phyloP scores from a whole-genome alignment of 2,888 invertebrate genomes.

The Yponomeuta evonymella region DNA sequence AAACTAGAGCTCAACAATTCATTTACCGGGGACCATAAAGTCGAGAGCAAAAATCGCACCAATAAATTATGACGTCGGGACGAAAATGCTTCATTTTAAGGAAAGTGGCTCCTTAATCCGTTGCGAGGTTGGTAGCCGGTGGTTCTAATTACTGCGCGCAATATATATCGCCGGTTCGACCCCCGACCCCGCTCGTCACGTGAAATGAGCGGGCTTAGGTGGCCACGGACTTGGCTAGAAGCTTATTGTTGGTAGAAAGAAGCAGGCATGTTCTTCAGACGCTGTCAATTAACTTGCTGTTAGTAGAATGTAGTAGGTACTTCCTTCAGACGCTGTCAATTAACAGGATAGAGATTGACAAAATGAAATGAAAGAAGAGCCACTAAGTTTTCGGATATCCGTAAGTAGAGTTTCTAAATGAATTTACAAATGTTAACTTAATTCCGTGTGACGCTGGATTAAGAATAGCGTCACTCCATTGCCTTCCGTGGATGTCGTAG shows the following conservation, averaged over 20 bases:
- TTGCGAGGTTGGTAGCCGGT: constrained; percentile 51
- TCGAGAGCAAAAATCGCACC: constrained; percentile 39
- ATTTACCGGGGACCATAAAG: constrained; percentile 37
- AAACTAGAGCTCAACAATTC: constrained; percentile 24
- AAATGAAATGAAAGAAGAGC: not conserved
- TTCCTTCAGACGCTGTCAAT: no score
- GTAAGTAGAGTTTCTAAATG: no score
- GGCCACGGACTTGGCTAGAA: constrained; percentile 7
- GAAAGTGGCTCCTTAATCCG: constrained; percentile 60
- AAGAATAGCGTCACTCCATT: no score
- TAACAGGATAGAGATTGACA: not conserved
- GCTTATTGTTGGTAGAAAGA: not conserved
- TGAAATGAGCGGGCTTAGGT: constrained; percentile 24
- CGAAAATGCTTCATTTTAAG: constrained; percentile 63
- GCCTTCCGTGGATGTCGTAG: no score
- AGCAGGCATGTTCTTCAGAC: not conserved
- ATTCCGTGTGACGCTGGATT: no score
- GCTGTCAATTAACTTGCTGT: not conserved
- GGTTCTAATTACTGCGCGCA: constrained; percentile 63
- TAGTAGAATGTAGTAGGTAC: no score
- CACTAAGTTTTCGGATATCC: not conserved
- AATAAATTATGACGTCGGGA: constrained; percentile 43
- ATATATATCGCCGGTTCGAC: constrained; percentile 49
- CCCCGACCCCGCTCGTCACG: constrained; percentile 49
- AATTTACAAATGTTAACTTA: not conserved